phyloP scores from a whole-genome alignment of 2,888 invertebrate species.

The Hedya salicella region DNA sequence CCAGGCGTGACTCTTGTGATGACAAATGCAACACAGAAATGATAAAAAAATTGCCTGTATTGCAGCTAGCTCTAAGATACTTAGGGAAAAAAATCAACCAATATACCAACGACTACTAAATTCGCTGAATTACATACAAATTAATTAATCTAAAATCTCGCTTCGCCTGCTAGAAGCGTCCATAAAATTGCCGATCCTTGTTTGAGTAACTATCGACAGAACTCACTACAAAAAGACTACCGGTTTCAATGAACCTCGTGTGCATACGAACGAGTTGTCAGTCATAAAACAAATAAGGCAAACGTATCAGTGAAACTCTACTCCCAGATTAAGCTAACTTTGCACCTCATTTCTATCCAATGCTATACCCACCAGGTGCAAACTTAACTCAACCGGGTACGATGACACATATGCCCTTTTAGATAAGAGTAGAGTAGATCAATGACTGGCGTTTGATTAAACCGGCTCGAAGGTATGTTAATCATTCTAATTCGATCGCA shows the following conservation, averaged over 20 bases:
- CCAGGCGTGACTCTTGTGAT: no score
- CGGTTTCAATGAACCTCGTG: neutral
- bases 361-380: neutral
- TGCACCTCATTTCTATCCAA: neutral
- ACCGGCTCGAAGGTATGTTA: constrained; percentile 55
- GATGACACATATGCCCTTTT: neutral
- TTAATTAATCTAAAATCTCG: no score
- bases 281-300: neutral
- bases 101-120: no score
- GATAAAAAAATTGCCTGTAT: no score
- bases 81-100: no score
- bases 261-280: neutral
- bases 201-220: neutral
- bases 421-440: constrained; percentile 47
- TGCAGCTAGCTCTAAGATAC: no score
- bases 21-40: no score
- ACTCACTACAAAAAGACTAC: neutral
- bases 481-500: constrained; percentile 55
- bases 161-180: no score
- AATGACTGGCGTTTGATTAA: constrained; percentile 58
- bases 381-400: neutral
- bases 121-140: no score
- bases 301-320: neutral
- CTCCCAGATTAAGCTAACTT: neutral
- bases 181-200: no score